Evolutionary conservation across 2,113 vertebrate genomes (phyloP).

Genomic region (Gorsachius goisagi): DNA sequence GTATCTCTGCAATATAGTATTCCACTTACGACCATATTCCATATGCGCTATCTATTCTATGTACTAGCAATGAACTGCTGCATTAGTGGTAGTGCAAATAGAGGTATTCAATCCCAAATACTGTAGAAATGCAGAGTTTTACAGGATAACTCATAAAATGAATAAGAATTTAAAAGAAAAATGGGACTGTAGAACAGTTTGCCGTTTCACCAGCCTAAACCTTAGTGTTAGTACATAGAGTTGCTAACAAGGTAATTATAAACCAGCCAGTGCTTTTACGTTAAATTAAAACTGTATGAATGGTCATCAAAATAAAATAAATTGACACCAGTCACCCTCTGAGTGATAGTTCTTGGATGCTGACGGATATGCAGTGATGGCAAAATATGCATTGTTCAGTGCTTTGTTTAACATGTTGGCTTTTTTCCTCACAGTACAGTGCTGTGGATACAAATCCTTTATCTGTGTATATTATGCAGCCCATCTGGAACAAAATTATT

Average conservation of each 20-base stretch:
- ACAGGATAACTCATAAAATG: not conserved
- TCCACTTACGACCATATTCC: not conserved
- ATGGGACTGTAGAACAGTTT: not conserved
- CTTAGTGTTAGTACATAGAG: not conserved
- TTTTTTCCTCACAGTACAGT: constrained; percentile 64
- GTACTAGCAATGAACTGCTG: not conserved
- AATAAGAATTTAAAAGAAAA: not conserved
- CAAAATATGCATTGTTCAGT: not conserved
- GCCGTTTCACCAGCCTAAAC: not conserved
- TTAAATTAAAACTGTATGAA: not conserved
- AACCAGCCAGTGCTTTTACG: not conserved
- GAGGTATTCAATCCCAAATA: not conserved
- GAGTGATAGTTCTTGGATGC: not conserved
- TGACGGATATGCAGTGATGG: not conserved
- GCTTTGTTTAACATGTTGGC: not conserved
- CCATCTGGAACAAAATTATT: constrained; percentile 71
- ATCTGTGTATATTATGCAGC: constrained; percentile 74
- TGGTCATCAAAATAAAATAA: not conserved
- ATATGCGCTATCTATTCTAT: not conserved
- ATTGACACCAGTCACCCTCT: not conserved
- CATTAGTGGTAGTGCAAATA: not conserved
- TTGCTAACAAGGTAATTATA: not conserved
- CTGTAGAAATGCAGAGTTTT: not conserved
- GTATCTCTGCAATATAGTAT: not conserved
- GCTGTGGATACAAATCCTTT: constrained; percentile 75